These are phyloP conservation scores for Volucella inflata DNA, from an alignment of 2,888 invertebrate species.

Conservation along the genomic window DNA sequence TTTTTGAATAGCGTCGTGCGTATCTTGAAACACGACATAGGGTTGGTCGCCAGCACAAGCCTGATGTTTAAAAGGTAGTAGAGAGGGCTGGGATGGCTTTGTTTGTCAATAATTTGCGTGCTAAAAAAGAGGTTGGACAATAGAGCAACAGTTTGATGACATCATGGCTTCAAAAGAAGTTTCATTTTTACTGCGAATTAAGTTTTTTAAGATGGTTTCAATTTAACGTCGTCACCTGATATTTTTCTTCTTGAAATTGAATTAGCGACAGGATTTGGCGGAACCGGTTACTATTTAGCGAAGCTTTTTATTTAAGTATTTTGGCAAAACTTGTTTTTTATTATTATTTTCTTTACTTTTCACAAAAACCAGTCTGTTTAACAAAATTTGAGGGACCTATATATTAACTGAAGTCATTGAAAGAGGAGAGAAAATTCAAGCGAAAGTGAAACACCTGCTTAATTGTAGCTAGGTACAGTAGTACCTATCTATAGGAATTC, in stretches of 20 bases:
- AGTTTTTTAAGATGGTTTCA: neutral
- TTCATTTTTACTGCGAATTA: neutral
- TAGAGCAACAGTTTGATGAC: conserved; percentile 28
- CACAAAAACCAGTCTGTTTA: too few relatives aligned
- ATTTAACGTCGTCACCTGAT: conserved; percentile 2
- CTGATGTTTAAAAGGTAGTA: conserved; percentile 1
- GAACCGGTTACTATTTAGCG: conserved; percentile 11
- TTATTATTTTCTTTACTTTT: too few relatives aligned
- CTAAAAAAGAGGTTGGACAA: conserved; percentile 9
- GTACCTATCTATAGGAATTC: too few relatives aligned
- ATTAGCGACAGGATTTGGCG: neutral
- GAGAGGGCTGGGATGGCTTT: conserved; percentile 4
- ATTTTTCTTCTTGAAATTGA: neutral
- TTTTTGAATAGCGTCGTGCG: neutral
- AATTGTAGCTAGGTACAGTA: too few relatives aligned
- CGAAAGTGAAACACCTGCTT: too few relatives aligned
- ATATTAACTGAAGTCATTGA: too few relatives aligned
- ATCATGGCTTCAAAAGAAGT: conserved; percentile 11
- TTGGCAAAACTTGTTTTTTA: neutral
- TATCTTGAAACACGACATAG: conserved; percentile 12
- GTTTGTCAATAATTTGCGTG: neutral
- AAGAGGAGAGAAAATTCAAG: too few relatives aligned
- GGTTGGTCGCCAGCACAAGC: conserved; percentile 7
- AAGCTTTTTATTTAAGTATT: neutral
- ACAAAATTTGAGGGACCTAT: too few relatives aligned